phyloP scores from a whole-genome alignment of 2,888 invertebrate species.

The Epinotia brunnichana region DNA sequence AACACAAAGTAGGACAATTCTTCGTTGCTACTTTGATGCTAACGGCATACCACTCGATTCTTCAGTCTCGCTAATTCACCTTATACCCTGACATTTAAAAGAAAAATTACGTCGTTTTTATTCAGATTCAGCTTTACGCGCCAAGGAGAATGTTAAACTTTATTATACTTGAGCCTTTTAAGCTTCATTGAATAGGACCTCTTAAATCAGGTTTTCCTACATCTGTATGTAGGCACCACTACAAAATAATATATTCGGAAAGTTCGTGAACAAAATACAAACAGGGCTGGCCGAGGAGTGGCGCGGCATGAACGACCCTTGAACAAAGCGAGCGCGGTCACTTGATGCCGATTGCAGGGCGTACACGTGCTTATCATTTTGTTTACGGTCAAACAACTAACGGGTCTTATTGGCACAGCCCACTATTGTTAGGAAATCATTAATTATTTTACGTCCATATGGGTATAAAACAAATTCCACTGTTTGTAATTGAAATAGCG shows the following conservation, averaged over 20 bases:
- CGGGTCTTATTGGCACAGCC: slow-evolving; percentile 7
- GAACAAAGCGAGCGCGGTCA: slow-evolving; percentile 68
- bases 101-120: not conserved
- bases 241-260: slow-evolving; percentile 78
- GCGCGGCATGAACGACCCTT: slow-evolving; percentile 67
- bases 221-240: slow-evolving; percentile 67
- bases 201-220: slow-evolving; percentile 76
- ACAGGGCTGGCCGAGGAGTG: slow-evolving; percentile 68
- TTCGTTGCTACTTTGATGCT: not conserved
- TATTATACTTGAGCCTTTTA: slow-evolving; percentile 60
- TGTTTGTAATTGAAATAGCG: slow-evolving; percentile 31
- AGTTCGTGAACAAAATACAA: slow-evolving; percentile 81
- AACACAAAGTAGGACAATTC: not conserved
- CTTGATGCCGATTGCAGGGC: slow-evolving; percentile 62
- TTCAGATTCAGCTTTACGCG: slow-evolving; percentile 49
- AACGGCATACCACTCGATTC: not conserved
- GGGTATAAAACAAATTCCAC: slow-evolving; percentile 23
- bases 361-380: slow-evolving; percentile 60
- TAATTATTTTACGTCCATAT: slow-evolving; percentile 34
- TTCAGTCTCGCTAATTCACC: not conserved
- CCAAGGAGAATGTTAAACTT: slow-evolving; percentile 57
- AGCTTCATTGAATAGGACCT: slow-evolving; percentile 69
- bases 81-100: not conserved
- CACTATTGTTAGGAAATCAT: slow-evolving; percentile 32
- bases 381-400: slow-evolving; percentile 45